Conservation (phyloP, 2,797 vertebrate species). For the Microctenopoma stevenorrisi region DNA sequence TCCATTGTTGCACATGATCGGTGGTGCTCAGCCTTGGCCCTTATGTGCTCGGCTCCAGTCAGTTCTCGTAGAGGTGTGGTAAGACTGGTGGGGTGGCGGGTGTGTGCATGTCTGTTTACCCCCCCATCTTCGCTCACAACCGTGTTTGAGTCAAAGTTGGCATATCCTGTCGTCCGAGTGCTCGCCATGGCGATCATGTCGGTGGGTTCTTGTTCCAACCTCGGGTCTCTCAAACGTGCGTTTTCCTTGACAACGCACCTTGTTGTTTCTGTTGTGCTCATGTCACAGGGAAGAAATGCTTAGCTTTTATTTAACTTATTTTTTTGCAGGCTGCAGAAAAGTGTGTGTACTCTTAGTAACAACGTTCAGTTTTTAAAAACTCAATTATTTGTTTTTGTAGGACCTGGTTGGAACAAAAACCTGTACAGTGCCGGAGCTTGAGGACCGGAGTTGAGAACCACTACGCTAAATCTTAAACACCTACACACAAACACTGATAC, state of each 20-base stretch:
- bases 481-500: constrained; percentile 50
- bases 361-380: constrained; percentile 83
- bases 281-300: constrained; percentile 79
- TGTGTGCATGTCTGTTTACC: constrained; percentile 36
- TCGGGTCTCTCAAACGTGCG: constrained; percentile 83
- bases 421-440: constrained; percentile 90
- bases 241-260: constrained; percentile 74
- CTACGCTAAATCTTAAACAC: constrained; percentile 84
- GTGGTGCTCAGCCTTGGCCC: constrained; percentile 78
- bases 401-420: constrained; percentile 92
- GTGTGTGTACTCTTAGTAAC: constrained; percentile 83
- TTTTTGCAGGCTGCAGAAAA: constrained; percentile 81
- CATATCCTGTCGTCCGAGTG: constrained; percentile 66
- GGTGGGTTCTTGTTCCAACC: constrained; percentile 90
- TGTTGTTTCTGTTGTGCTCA: constrained; percentile 83
- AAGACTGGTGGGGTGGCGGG: constrained; percentile 38
- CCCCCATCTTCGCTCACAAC: constrained; percentile 50
- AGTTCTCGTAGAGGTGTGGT: constrained; percentile 54
- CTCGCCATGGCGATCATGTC: constrained; percentile 71
- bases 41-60: constrained; percentile 55
- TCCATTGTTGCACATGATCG: constrained; percentile 65
- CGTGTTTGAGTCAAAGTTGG: constrained; percentile 60
- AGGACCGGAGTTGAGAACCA: constrained; percentile 91
- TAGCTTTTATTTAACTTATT: constrained; percentile 73
- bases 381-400: constrained; percentile 91